Evolutionary conservation across 2,113 vertebrate species (phyloP).

Genomic region (Podiceps cristatus): DNA sequence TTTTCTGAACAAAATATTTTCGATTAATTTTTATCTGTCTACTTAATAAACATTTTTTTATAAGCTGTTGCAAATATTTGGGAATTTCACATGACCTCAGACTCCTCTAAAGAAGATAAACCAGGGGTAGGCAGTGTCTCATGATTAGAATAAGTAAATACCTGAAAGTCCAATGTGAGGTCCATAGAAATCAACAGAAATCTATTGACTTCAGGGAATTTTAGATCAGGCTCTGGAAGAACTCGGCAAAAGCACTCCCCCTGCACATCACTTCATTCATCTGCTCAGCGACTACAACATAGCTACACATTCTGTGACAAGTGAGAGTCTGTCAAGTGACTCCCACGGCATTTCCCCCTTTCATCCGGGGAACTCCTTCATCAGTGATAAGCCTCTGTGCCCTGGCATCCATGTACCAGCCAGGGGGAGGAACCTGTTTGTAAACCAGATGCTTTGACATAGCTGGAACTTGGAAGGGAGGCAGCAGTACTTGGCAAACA

Average conservation of each 20-base stretch:
- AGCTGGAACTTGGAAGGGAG: slow-evolving; percentile 44
- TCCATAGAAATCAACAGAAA: slow-evolving; percentile 11
- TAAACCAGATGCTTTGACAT: slow-evolving; percentile 62
- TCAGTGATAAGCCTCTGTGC: slow-evolving; percentile 14
- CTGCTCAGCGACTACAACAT: not conserved
- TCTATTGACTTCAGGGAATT: not conserved
- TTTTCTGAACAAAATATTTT: not conserved
- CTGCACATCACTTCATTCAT: slow-evolving; percentile 59
- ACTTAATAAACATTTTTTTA: not conserved
- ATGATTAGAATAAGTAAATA: not conserved
- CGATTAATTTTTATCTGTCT: not conserved
- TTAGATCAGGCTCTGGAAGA: not conserved
- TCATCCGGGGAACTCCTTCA: slow-evolving; percentile 34
- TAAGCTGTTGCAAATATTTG: not conserved
- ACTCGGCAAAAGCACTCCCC: not conserved
- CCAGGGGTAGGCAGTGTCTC: not conserved
- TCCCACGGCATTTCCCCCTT: slow-evolving; percentile 43
- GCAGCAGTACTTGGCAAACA: slow-evolving; percentile 60
- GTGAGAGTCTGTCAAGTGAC: slow-evolving; percentile 16
- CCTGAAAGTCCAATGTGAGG: not conserved
- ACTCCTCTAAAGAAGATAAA: not conserved
- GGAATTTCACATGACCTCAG: not conserved
- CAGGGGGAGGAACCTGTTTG: slow-evolving; percentile 55
- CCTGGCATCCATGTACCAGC: slow-evolving; percentile 26
- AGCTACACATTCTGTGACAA: slow-evolving; percentile 23